These are phyloP conservation scores for Tyria jacobaeae DNA, from an alignment of 2,888 invertebrate genomes.

Conservation along the genomic window DNA sequence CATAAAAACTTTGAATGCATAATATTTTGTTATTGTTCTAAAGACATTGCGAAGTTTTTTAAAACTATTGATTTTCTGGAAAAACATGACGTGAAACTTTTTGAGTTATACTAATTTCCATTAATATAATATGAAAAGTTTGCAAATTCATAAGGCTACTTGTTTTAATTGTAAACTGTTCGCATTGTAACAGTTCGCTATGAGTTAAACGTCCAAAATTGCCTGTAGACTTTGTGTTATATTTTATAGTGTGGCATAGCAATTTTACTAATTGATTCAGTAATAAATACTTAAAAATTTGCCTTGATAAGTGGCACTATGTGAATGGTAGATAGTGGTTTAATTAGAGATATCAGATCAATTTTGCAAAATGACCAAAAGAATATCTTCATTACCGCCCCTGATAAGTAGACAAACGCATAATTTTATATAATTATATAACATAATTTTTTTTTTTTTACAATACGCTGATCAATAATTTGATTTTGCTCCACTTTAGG, in stretches of 20 bases:
- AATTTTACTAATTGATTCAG: slow-evolving; percentile 5
- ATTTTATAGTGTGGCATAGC: slow-evolving; percentile 27
- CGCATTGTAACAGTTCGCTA: slow-evolving; percentile 28
- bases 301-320: too few species aligned
- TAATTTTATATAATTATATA: too few species aligned
- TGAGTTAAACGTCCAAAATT: slow-evolving; percentile 20
- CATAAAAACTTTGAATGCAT: neutral
- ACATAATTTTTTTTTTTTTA: too few species aligned
- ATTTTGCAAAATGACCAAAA: too few species aligned
- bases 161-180: slow-evolving; percentile 24
- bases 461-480: too few species aligned
- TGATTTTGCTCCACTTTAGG: too few species aligned
- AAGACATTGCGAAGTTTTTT: neutral
- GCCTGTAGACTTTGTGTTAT: slow-evolving; percentile 28
- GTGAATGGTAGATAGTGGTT: too few species aligned
- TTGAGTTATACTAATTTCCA: slow-evolving; percentile 14
- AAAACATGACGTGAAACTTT: slow-evolving; percentile 10
- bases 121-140: slow-evolving; percentile 18
- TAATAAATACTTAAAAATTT: too few species aligned
- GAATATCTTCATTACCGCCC: too few species aligned
- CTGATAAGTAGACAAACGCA: too few species aligned
- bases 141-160: slow-evolving; percentile 12
- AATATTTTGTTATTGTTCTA: slow-evolving; percentile 1
- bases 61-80: slow-evolving; percentile 7
- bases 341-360: too few species aligned